Evolutionary conservation across 2,888 invertebrate species (phyloP).

Genomic region (Anagyrus pseudococci): DNA sequence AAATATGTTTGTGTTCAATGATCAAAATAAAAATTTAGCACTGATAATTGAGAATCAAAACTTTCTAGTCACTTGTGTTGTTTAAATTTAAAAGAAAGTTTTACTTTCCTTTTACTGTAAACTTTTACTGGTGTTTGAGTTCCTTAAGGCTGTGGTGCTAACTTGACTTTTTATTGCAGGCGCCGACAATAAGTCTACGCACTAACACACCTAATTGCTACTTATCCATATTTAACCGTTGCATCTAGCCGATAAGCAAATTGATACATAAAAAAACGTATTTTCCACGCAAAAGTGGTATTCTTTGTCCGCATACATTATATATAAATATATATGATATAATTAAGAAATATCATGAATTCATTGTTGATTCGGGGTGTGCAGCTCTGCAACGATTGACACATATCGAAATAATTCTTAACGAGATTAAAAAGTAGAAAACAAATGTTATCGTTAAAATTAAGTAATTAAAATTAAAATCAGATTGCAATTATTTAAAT

Average conservation of each 20-base stretch:
- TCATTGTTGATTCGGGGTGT: slow-evolving; percentile 41
- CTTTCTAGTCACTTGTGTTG: slow-evolving; percentile 3
- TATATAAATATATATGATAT: slow-evolving; percentile 27
- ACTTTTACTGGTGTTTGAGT: slow-evolving; percentile 29
- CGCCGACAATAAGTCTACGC: slow-evolving; percentile 63
- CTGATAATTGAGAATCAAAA: slow-evolving; percentile 6
- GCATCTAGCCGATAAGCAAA: slow-evolving; percentile 51
- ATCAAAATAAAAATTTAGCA: background rate
- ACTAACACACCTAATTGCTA: slow-evolving; percentile 60
- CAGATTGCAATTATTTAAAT: too few species aligned
- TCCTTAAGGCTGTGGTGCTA: slow-evolving; percentile 45
- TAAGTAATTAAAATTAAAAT: too few species aligned
- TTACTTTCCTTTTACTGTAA: background rate
- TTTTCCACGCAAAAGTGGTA: slow-evolving; percentile 42
- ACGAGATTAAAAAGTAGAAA: background rate
- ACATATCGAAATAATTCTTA: slow-evolving; percentile 25
- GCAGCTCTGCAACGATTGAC: slow-evolving; percentile 39
- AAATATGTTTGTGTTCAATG: background rate
- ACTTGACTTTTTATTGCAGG: slow-evolving; percentile 62
- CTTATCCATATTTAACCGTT: slow-evolving; percentile 54
- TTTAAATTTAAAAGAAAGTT: slow-evolving; percentile 6
- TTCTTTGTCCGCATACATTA: slow-evolving; percentile 41
- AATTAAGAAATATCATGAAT: slow-evolving; percentile 27
- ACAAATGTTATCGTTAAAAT: background rate
- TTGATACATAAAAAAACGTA: slow-evolving; percentile 21